phyloP scores from a whole-genome alignment of 2,113 vertebrate genomes.

The Typhlomys cinereus region DNA sequence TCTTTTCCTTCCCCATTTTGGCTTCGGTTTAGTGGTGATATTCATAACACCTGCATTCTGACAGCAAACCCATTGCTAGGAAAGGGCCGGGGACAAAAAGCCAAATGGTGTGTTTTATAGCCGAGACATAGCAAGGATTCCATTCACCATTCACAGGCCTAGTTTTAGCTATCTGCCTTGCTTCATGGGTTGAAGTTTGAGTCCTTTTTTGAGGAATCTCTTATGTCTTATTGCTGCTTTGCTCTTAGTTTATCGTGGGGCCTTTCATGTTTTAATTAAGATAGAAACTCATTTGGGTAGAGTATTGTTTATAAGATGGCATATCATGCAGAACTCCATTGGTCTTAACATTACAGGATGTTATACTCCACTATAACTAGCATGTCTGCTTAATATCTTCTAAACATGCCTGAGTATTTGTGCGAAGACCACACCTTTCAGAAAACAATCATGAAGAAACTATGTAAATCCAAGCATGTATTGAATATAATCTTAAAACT shows the following conservation, averaged over 20 bases:
- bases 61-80: too few relatives aligned
- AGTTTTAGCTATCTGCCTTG: constrained; percentile 5
- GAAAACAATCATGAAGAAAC: constrained; percentile 32
- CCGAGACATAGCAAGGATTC: background rate
- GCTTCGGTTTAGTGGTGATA: too few relatives aligned
- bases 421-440: background rate
- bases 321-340: background rate
- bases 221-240: constrained; percentile 28
- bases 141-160: background rate
- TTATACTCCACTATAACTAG: too few relatives aligned
- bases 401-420: background rate
- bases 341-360: too few relatives aligned
- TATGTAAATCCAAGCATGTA: background rate
- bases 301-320: background rate
- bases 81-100: too few relatives aligned
- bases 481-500: constrained; percentile 20
- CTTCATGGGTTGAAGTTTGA: background rate
- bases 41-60: too few relatives aligned
- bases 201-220: constrained; percentile 27
- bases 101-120: background rate
- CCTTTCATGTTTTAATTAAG: constrained; percentile 23
- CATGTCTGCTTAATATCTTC: constrained; percentile 13
- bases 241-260: constrained; percentile 36
- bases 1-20: too few relatives aligned
- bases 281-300: background rate